Conservation (phyloP, 2,888 invertebrate genomes). For the Parnassius orleans region DNA sequence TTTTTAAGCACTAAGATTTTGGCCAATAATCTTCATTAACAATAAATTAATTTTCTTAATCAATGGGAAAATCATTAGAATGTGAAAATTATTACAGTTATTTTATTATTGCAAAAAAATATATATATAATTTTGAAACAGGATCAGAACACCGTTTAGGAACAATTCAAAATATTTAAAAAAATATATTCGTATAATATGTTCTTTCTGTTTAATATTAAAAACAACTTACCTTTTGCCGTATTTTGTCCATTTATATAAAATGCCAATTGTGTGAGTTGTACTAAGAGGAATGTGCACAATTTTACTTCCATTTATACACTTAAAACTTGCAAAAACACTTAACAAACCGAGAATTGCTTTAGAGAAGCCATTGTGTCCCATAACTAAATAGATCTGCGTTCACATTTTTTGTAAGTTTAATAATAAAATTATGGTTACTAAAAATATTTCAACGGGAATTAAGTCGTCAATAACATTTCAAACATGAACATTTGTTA, state of each 20-base stretch:
- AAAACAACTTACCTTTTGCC: constrained; percentile 54
- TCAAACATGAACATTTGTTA: neutral
- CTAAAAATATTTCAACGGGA: constrained; percentile 15
- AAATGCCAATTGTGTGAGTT: constrained; percentile 50
- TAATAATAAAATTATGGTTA: constrained; percentile 6
- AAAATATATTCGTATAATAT: neutral
- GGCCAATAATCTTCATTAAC: too few species aligned
- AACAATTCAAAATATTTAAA: too few species aligned
- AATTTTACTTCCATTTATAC: constrained; percentile 76
- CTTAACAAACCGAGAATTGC: constrained; percentile 52
- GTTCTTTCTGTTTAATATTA: neutral
- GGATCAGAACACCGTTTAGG: too few species aligned
- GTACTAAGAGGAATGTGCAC: constrained; percentile 58
- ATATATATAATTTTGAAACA: too few species aligned
- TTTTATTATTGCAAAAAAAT: too few species aligned
- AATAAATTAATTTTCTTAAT: too few species aligned
- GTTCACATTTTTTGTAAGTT: constrained; percentile 31
- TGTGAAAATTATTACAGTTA: too few species aligned
- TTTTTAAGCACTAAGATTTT: too few species aligned
- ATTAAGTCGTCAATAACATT: constrained; percentile 5
- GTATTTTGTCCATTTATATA: constrained; percentile 51
- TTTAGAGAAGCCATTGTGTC: constrained; percentile 54
- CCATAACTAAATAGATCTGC: constrained; percentile 57
- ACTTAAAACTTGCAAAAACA: constrained; percentile 44
- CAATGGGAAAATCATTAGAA: too few species aligned